Percentiles rank a stretch among this genome's conserved stretches.
These are phyloP conservation scores for Acanthopagrus latus DNA, from an alignment of 2,797 vertebrate species.

Conservation along the genomic window DNA sequence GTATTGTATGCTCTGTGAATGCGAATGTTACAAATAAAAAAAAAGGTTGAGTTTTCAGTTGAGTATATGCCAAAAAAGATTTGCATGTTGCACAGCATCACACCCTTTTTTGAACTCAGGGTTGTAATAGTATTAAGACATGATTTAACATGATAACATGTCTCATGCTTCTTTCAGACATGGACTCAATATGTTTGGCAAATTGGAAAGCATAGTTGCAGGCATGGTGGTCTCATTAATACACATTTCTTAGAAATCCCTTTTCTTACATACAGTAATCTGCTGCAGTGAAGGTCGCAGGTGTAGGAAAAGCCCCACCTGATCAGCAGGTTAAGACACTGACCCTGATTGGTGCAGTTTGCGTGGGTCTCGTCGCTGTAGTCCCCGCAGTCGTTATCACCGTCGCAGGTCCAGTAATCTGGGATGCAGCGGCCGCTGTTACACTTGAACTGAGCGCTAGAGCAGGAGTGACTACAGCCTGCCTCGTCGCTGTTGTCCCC, in stretches of 20 bases:
- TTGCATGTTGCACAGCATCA: no score
- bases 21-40: no score
- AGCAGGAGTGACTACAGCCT: conserved; percentile 97
- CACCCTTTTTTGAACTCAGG: no score
- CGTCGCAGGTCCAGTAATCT: conserved; percentile 97
- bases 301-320: neutral
- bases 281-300: neutral
- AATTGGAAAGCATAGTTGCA: neutral
- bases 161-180: neutral
- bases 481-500: conserved; percentile 97
- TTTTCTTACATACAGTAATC: neutral
- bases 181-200: neutral
- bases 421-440: conserved; percentile 98
- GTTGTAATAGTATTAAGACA: neutral
- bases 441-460: conserved; percentile 97
- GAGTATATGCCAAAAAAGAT: no score
- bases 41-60: no score
- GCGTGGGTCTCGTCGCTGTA: conserved; percentile 97
- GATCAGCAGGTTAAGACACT: conserved; percentile 27
- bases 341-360: conserved; percentile 95
- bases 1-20: no score
- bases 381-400: conserved; percentile 97
- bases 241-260: neutral
- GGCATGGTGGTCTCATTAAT: neutral
- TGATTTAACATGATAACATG: neutral